phyloP scores from a whole-genome alignment of 2,797 vertebrate genomes.

The Coccyzus lansbergi region DNA sequence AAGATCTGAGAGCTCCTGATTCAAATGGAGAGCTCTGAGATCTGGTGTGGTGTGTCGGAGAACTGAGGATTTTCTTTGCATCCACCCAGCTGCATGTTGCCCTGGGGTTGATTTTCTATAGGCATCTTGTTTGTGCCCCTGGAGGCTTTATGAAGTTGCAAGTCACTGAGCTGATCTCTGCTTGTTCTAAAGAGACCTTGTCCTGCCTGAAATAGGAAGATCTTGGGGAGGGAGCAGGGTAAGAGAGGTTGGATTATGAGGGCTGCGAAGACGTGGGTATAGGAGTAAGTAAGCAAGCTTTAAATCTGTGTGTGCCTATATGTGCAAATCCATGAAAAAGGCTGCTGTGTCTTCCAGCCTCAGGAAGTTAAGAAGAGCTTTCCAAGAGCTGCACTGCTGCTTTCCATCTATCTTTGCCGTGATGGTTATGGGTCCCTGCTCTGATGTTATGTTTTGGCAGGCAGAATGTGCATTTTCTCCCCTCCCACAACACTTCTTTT shows the following conservation, averaged over 20 bases:
- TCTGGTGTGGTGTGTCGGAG: too few species aligned
- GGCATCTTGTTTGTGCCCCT: background rate
- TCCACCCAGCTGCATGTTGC: fast-evolving
- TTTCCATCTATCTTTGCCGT: background rate
- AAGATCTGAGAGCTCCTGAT: too few species aligned
- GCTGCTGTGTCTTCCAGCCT: background rate
- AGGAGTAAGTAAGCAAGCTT: background rate
- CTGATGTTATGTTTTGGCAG: background rate
- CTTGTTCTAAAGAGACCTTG: background rate
- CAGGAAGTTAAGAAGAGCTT: background rate
- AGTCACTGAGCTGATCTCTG: background rate
- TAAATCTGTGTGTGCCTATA: background rate
- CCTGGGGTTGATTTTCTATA: background rate
- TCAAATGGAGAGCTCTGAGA: background rate
- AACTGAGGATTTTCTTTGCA: background rate
- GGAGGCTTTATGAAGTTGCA: background rate
- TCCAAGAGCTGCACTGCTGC: background rate
- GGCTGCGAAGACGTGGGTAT: background rate
- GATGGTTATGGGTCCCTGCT: background rate
- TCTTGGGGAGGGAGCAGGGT: background rate
- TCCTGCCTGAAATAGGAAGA: background rate
- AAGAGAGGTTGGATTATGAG: background rate
- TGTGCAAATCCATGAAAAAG: background rate
- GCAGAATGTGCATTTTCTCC: background rate
- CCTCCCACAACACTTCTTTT: background rate